Evolutionary conservation across 2,113 vertebrate species (phyloP).

Genomic region (Pandion haliaetus): DNA sequence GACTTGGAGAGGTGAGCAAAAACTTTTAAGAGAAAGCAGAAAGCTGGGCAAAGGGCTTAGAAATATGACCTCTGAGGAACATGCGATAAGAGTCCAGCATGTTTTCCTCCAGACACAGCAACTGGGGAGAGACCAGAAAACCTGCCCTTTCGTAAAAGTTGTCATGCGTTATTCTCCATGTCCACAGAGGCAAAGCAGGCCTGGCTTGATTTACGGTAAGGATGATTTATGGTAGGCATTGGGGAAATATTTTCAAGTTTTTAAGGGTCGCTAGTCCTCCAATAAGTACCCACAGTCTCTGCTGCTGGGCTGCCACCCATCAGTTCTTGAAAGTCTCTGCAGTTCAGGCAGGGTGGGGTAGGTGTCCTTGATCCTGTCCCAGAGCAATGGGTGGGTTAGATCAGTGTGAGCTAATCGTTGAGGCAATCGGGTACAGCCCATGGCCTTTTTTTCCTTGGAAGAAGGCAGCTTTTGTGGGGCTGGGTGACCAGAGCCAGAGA

Average conservation of each 20-base stretch:
- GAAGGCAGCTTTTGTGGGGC: not conserved
- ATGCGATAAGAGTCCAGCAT: fast-evolving
- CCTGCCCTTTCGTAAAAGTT: not conserved
- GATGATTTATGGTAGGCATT: not conserved
- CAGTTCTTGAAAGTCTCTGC: not conserved
- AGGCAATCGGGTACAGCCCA: not conserved
- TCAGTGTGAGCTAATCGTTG: not conserved
- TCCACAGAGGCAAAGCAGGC: not conserved
- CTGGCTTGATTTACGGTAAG: not conserved
- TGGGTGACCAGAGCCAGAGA: not conserved
- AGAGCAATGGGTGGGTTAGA: not conserved
- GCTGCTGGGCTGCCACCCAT: not conserved
- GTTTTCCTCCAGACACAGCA: not conserved
- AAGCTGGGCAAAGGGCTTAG: not conserved
- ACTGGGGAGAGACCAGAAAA: not conserved
- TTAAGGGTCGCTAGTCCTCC: not conserved
- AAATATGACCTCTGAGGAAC: not conserved
- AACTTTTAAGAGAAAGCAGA: not conserved
- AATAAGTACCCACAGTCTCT: not conserved
- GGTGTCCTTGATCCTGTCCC: not conserved
- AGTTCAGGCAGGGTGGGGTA: not conserved
- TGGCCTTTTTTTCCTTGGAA: not conserved
- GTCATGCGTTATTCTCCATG: not conserved
- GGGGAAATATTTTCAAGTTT: not conserved
- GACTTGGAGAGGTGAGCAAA: not conserved